phyloP scores from a whole-genome alignment of 1,140 invertebrate genomes.

The Caerostris extrusa region DNA sequence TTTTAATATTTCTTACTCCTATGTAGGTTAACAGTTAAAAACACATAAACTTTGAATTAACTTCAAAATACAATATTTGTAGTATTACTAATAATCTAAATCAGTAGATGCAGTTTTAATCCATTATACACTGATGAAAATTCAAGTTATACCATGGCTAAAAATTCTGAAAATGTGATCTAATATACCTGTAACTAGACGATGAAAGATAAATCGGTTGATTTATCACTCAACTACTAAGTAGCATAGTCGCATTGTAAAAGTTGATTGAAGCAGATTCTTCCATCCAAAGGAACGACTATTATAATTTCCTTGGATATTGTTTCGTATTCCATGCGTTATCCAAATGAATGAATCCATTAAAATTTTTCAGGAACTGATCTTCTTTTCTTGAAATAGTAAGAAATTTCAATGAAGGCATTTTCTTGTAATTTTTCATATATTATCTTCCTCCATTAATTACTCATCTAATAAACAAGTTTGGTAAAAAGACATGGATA shows the following conservation, averaged over 20 bases:
- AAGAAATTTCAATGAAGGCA: not conserved
- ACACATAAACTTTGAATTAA: too few relatives aligned
- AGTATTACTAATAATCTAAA: too few relatives aligned
- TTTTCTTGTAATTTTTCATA: not conserved
- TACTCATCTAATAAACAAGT: not conserved
- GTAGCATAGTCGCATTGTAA: not conserved
- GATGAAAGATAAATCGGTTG: not conserved
- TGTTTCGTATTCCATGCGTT: not conserved
- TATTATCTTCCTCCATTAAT: not conserved
- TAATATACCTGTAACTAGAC: not conserved
- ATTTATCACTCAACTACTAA: not conserved
- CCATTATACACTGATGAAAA: too few relatives aligned
- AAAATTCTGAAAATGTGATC: not conserved
- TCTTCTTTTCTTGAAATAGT: not conserved
- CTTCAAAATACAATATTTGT: too few relatives aligned
- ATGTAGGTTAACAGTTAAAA: too few relatives aligned
- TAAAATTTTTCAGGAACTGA: not conserved
- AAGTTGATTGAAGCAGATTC: not conserved
- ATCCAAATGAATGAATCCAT: not conserved
- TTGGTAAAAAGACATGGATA: too few relatives aligned
- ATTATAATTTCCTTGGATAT: conserved; percentile 1
- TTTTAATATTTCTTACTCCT: too few relatives aligned
- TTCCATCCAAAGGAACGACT: not conserved
- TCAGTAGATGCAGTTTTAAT: too few relatives aligned
- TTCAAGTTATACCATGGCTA: not conserved